Evolutionary conservation across 2,797 vertebrate genomes (phyloP).

Genomic region (Setipinna tenuifilis): DNA sequence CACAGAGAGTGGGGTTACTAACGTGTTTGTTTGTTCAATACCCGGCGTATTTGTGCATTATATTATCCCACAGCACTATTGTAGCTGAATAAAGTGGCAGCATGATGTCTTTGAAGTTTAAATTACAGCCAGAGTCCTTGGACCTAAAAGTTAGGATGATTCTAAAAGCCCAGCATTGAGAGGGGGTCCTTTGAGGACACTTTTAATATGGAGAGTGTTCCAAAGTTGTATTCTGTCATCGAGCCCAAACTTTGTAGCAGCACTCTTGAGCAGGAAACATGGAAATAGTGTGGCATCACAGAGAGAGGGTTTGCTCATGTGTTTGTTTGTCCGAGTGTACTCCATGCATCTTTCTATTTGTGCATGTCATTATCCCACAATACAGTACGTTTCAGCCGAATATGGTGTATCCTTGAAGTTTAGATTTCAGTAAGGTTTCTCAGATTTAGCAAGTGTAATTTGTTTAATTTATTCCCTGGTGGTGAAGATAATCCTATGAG

Average conservation of each 20-base stretch:
- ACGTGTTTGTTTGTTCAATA: too few species aligned
- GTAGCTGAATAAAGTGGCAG: not conserved
- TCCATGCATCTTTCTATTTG: too few species aligned
- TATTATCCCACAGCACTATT: not conserved
- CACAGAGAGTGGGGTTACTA: not conserved
- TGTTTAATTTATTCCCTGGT: not conserved
- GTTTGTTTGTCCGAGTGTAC: too few species aligned
- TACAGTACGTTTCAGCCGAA: not conserved
- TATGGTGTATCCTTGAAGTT: not conserved
- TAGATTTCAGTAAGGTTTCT: not conserved
- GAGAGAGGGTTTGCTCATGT: too few species aligned
- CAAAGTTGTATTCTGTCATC: too few species aligned
- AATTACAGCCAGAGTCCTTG: not conserved
- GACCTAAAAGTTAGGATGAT: not conserved
- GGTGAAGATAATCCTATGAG: not conserved
- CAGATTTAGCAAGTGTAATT: not conserved
- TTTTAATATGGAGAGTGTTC: too few species aligned
- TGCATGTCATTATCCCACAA: not conserved
- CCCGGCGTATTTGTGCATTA: not conserved
- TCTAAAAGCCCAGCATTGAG: too few species aligned
- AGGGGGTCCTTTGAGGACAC: too few species aligned
- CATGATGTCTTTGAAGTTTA: not conserved
- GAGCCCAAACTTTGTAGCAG: too few species aligned
- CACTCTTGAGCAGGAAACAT: too few species aligned
- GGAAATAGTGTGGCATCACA: too few species aligned